Evolutionary conservation across 1,140 invertebrate genomes (phyloP), one percentile per base, ranked within the genome.

Genomic region (Apis laboriosa): DNA sequence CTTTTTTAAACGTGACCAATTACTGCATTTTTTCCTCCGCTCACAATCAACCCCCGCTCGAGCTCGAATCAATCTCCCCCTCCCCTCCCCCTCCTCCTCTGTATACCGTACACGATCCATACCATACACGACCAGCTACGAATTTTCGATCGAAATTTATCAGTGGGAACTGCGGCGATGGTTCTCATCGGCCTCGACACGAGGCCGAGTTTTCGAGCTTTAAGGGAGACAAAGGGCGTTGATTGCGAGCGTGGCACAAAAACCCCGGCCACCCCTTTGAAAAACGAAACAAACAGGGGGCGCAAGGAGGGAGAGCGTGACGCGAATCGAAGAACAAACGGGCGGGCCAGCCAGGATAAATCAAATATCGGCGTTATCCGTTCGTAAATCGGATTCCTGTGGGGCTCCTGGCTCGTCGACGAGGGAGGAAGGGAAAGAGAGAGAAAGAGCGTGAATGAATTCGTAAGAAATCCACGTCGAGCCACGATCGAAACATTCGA

Each of bases 161-260:
- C 34, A 34, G 5, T 28, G 63, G 43, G 17, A 60, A 12, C 72
- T 17, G 64, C 34, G 24, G 11, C 79, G 72, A 81, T 73, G 61
- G 34, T 56, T 70, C 66, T 70, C 73, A 49, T 17, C 43, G 21
- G 11, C 60, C 61, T 43, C 28, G 28, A 21, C 53, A 28, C 63
- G 72, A 3, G 5, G 34, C 60, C 55, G 24, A 77, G 24, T 61
- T 67, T 80, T 77, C 73, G 21, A 34, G 51, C 51, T 19, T 78
- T 56, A 83, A 78, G 53, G 43, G 80, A 72, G 70, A 83, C 81
- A 83, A 83, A 83, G 76, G 66, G 67, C 34, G 58, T 63, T 83
- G 81, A 78, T 83, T 83, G 76, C 81, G 75, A 63, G 28, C 15
- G 9, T 8, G n/a, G 28, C 55, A 70, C 51, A 77, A 78, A 81